These are phyloP conservation scores for Clavelina lepadiformis DNA, from an alignment of 23 tunicate species.

Conservation along the genomic window DNA sequence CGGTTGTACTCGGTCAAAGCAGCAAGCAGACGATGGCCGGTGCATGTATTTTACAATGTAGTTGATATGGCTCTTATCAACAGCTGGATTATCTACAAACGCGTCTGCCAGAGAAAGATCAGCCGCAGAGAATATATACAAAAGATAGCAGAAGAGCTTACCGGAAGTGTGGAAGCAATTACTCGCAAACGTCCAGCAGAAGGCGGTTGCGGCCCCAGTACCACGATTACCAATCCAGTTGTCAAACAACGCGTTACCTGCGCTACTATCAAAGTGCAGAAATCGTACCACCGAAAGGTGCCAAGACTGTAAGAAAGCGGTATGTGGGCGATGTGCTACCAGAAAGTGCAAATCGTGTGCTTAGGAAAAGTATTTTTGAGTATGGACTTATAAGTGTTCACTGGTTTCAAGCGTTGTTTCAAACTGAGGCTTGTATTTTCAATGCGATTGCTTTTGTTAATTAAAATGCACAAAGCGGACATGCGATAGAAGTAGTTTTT, in stretches of 20 bases:
- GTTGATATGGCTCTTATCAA: constrained; percentile 13
- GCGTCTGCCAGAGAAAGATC: constrained; percentile 8
- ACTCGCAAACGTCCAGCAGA: background rate
- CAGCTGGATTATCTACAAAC: constrained; percentile 12
- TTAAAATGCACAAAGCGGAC: too few species aligned
- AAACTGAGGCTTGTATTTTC: too few species aligned
- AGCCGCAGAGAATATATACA: constrained; percentile 20
- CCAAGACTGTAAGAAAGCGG: constrained; percentile 15
- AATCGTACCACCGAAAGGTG: constrained; percentile 15
- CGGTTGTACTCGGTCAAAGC: constrained; percentile 11
- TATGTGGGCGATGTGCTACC: constrained; percentile 22
- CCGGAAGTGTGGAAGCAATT: background rate
- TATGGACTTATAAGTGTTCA: too few species aligned
- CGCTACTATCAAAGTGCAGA: constrained; percentile 7
- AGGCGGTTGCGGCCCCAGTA: background rate
- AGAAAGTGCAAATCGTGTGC: constrained; percentile 4
- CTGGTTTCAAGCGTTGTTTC: too few species aligned
- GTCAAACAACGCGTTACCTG: constrained; percentile 14
- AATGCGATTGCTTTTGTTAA: too few species aligned
- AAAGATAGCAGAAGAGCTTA: constrained; percentile 18
- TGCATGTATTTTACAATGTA: constrained; percentile 12
- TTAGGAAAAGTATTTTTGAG: too few species aligned
- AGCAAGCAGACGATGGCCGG: constrained; percentile 8
- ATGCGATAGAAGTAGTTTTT: too few species aligned
- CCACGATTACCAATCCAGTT: constrained; percentile 2